Evolutionary conservation across 2,888 invertebrate species (phyloP).

Genomic region (Drosophila atripex): DNA sequence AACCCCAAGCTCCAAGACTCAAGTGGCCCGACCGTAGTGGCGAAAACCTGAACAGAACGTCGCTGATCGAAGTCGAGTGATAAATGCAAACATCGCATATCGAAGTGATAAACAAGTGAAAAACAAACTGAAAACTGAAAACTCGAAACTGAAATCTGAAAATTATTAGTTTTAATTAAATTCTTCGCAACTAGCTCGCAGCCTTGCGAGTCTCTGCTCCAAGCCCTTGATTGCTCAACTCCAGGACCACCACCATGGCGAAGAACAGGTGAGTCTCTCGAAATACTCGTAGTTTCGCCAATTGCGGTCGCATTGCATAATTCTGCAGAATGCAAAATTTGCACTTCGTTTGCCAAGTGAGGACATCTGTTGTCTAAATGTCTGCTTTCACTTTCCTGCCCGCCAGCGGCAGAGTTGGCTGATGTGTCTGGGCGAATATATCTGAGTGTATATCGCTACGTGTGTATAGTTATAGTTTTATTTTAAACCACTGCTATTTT

Average conservation of each 20-base stretch:
- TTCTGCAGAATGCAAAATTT: conserved; percentile 29
- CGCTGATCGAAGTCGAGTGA: conserved; percentile 46
- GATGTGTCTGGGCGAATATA: conserved; percentile 15
- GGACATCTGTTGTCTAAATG: conserved; percentile 39
- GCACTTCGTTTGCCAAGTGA: conserved; percentile 32
- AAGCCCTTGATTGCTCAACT: conserved; percentile 12
- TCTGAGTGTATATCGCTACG: conserved; percentile 13
- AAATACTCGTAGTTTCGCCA: neutral
- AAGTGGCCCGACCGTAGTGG: conserved; percentile 8
- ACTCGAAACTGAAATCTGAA: neutral
- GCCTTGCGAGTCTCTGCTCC: conserved; percentile 1
- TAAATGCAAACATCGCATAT: conserved; percentile 55
- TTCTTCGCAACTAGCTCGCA: neutral
- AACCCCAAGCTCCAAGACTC: neutral
- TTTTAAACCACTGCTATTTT: conserved; percentile 34
- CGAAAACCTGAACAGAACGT: conserved; percentile 16
- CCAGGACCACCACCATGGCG: conserved; percentile 22
- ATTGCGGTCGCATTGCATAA: conserved; percentile 65
- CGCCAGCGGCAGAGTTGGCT: conserved; percentile 5
- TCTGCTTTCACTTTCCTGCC: conserved; percentile 63
- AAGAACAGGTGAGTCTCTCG: conserved; percentile 58
- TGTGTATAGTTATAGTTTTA: conserved; percentile 38
- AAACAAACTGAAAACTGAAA: conserved; percentile 9
- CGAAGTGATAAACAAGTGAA: conserved; percentile 46
- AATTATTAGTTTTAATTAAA: conserved; percentile 12